These are phyloP conservation scores for Boulengeromyrus knoepffleri DNA, from an alignment of 2,113 vertebrate genomes.

Conservation along the genomic window DNA sequence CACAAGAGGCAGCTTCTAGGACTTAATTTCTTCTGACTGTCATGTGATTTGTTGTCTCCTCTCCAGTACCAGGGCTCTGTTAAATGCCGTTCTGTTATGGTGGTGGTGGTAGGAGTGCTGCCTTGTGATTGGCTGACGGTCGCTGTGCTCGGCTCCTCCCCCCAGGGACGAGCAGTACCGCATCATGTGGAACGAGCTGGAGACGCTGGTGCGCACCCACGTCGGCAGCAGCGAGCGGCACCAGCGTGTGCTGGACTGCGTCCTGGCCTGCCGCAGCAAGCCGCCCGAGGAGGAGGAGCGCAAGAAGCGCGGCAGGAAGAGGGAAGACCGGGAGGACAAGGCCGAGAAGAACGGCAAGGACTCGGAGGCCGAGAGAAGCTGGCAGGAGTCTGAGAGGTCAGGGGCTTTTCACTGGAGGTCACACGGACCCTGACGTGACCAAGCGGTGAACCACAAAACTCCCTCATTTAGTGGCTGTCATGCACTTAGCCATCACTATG, in stretches of 20 bases:
- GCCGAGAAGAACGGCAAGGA: constrained; percentile 81
- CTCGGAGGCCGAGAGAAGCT: constrained; percentile 76
- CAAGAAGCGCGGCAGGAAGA: constrained; percentile 90
- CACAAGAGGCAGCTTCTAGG: neutral
- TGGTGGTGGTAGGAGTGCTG: neutral
- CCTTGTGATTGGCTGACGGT: neutral
- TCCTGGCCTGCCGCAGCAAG: constrained; percentile 89
- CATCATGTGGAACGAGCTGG: constrained; percentile 99
- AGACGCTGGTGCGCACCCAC: constrained; percentile 89
- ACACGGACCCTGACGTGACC: neutral
- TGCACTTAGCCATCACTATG: neutral
- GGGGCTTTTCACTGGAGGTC: neutral
- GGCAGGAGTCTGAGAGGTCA: constrained; percentile 87
- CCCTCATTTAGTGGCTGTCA: neutral
- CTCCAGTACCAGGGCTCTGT: neutral
- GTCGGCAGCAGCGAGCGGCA: constrained; percentile 80
- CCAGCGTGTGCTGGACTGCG: constrained; percentile 87
- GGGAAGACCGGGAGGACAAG: constrained; percentile 91
- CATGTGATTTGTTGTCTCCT: neutral
- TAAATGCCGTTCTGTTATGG: neutral
- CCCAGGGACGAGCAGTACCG: constrained; percentile 91
- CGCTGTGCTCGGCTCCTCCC: neutral
- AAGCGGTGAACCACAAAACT: neutral
- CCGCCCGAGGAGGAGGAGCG: constrained; percentile 91
- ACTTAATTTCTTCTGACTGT: neutral